These are phyloP conservation scores for Vanessa tameamea DNA, from an alignment of 1,140 invertebrate genomes.

Conservation along the genomic window DNA sequence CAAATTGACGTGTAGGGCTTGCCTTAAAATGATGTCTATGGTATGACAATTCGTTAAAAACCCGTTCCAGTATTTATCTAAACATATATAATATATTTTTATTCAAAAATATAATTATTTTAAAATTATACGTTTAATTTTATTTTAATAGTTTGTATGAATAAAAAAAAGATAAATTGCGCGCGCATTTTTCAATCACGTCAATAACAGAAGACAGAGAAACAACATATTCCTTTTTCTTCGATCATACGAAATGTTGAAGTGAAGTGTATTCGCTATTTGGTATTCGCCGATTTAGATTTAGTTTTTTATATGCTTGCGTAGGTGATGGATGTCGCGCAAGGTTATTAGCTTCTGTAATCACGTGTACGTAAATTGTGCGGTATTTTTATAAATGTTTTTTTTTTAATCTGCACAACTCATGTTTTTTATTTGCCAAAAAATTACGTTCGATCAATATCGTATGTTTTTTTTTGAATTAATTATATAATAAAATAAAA, in stretches of 20 bases:
- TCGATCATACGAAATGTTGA: constrained; percentile 34
- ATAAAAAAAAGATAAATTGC: constrained; percentile 36
- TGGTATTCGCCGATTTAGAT: constrained; percentile 23
- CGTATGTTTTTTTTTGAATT: no score
- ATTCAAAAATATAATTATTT: neutral
- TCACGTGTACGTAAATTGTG: constrained; percentile 58
- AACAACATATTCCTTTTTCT: constrained; percentile 48
- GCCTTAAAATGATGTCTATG: no score
- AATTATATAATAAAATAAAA: no score
- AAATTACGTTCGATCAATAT: no score
- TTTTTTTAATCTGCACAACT: constrained; percentile 31
- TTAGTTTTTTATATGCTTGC: constrained; percentile 61
- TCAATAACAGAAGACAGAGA: constrained; percentile 63
- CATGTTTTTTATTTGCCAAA: no score
- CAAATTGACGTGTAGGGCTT: no score
- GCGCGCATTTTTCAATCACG: constrained; percentile 61
- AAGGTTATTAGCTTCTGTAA: constrained; percentile 46
- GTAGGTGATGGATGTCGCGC: constrained; percentile 52
- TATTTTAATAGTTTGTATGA: neutral
- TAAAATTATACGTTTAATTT: neutral
- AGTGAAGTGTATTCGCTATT: constrained; percentile 11
- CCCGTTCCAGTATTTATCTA: neutral
- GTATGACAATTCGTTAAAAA: no score
- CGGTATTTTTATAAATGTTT: constrained; percentile 17
- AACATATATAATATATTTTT: no score